Evolutionary conservation across 1,140 invertebrate species (phyloP).

Genomic region (Mactra quadrangularis): DNA sequence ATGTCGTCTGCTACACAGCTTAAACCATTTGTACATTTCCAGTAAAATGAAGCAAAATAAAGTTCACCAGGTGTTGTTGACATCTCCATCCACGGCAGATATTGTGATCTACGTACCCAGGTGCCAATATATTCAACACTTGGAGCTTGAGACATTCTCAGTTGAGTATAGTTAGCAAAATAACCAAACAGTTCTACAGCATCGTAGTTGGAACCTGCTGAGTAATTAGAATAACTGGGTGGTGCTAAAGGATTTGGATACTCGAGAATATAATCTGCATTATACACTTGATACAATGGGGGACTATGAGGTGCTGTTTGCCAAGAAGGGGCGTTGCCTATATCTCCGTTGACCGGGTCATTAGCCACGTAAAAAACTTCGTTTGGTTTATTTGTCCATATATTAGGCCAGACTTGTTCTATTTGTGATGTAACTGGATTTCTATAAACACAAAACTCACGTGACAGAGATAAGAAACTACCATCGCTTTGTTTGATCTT

Average conservation of each 20-base stretch:
- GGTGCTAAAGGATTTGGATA: conserved; percentile 65
- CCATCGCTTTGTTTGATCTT: conserved; percentile 55
- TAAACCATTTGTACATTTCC: conserved; percentile 63
- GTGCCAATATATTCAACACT: conserved; percentile 49
- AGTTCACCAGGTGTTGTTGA: conserved; percentile 56
- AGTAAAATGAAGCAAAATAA: conserved; percentile 55
- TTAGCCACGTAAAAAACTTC: conserved; percentile 67
- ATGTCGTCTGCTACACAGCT: conserved; percentile 64
- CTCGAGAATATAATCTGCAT: conserved; percentile 56
- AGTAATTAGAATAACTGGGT: conserved; percentile 53
- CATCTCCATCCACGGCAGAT: conserved; percentile 69
- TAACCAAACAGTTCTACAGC: conserved; percentile 62
- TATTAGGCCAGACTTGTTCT: conserved; percentile 60
- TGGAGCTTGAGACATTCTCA: not conserved
- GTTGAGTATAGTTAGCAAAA: conserved; percentile 39
- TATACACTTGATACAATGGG: conserved; percentile 43
- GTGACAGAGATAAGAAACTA: conserved; percentile 61
- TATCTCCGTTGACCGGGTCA: conserved; percentile 62
- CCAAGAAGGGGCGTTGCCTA: not conserved
- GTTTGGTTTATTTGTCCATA: conserved; percentile 38
- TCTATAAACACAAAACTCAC: conserved; percentile 67
- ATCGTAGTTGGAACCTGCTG: conserved; percentile 65
- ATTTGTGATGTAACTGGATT: conserved; percentile 63
- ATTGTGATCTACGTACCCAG: conserved; percentile 62
- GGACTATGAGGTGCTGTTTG: not conserved